Evolutionary conservation across 2,797 vertebrate genomes (phyloP).

Genomic region (Pipistrellus pygmaeus): DNA sequence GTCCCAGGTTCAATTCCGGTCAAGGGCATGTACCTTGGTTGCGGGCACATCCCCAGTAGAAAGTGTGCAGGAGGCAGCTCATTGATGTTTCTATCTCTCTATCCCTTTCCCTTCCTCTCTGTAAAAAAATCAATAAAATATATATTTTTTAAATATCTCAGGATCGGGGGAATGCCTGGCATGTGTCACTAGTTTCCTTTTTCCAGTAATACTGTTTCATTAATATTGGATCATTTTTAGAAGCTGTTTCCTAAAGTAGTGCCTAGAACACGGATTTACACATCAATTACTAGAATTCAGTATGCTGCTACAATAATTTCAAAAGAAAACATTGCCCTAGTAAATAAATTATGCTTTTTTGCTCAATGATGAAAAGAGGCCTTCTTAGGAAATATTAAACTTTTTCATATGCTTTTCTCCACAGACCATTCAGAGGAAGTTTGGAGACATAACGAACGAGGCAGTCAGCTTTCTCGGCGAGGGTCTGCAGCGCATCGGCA

Average conservation of each 20-base stretch:
- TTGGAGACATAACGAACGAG: slow-evolving; percentile 94
- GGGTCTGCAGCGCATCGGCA: slow-evolving; percentile 94
- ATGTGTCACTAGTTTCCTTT: neutral
- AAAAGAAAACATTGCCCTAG: neutral
- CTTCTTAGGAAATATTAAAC: neutral
- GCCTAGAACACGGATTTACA: neutral
- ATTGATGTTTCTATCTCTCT: no score
- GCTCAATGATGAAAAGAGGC: neutral
- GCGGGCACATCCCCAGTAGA: no score
- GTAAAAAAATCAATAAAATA: no score
- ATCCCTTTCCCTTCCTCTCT: no score
- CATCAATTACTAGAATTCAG: neutral
- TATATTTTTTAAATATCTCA: neutral
- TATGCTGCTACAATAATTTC: neutral
- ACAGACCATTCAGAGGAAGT: slow-evolving; percentile 96
- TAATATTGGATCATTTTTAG: slow-evolving; percentile 19
- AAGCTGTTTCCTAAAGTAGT: slow-evolving; percentile 31
- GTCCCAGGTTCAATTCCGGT: no score
- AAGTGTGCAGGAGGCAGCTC: no score
- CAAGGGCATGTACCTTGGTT: no score
- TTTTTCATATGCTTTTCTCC: neutral
- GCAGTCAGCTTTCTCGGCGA: slow-evolving; percentile 95
- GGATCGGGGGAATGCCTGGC: neutral
- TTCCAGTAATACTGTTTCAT: neutral
- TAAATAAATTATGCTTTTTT: neutral